These are phyloP conservation scores for Drosophila yooni DNA, from an alignment of 2,888 invertebrate species.

Conservation along the genomic window DNA sequence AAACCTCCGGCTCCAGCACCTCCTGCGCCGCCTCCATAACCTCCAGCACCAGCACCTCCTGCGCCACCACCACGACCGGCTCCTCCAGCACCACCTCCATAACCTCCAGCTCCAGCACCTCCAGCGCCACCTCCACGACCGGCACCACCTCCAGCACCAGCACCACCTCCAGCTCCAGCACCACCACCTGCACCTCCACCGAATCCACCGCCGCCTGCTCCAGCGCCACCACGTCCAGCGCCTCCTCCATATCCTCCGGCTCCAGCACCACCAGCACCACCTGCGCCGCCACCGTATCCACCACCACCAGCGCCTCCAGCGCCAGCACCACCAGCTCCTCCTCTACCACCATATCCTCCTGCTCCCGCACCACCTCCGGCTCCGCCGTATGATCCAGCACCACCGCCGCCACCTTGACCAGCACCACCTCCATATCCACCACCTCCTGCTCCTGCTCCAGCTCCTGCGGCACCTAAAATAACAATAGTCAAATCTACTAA, in stretches of 20 bases:
- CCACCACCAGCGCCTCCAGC: slow-evolving; percentile 55
- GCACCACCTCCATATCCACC: slow-evolving; percentile 43
- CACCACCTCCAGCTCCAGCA: slow-evolving; percentile 24
- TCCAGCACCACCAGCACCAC: slow-evolving; percentile 32
- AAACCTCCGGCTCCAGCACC: not conserved
- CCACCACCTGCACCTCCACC: slow-evolving; percentile 37
- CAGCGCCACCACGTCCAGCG: slow-evolving; percentile 12
- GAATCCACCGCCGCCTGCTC: slow-evolving; percentile 3
- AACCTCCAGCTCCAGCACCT: slow-evolving; percentile 23
- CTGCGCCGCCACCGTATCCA: slow-evolving; percentile 36
- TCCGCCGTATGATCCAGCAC: slow-evolving; percentile 38
- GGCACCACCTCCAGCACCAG: slow-evolving; percentile 19
- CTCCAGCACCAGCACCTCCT: slow-evolving; percentile 46
- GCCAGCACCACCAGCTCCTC: slow-evolving; percentile 25
- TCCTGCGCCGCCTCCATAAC: slow-evolving; percentile 15
- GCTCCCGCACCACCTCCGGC: slow-evolving; percentile 51
- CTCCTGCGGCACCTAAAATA: slow-evolving; percentile 51
- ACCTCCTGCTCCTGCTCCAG: slow-evolving; percentile 48
- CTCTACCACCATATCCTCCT: slow-evolving; percentile 72
- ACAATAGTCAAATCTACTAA: not conserved
- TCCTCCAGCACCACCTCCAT: slow-evolving; percentile 31
- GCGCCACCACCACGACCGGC: slow-evolving; percentile 29
- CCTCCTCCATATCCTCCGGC: slow-evolving; percentile 22
- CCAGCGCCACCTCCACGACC: slow-evolving; percentile 27
- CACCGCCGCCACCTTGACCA: slow-evolving; percentile 42